These are phyloP conservation scores for Chromis chromis DNA, from an alignment of 2,797 vertebrate genomes.

Conservation along the genomic window DNA sequence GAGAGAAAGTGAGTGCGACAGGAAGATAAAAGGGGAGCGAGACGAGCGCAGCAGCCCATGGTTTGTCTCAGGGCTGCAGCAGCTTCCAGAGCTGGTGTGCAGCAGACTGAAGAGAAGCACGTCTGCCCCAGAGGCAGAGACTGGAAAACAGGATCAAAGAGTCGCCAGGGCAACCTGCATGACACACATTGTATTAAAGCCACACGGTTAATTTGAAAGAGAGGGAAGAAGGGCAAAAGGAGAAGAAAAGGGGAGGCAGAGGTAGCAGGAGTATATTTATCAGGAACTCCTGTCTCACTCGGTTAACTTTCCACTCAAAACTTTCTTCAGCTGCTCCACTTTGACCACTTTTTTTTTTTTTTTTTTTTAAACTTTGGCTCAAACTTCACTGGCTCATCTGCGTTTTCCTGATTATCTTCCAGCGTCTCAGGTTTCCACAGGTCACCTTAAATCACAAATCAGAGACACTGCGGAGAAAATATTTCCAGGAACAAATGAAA, in stretches of 20 bases:
- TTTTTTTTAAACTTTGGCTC: constrained; percentile 41
- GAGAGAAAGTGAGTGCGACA: constrained; percentile 29
- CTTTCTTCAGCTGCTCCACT: constrained; percentile 69
- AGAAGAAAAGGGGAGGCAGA: constrained; percentile 70
- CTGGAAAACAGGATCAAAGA: constrained; percentile 87
- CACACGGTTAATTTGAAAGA: constrained; percentile 83
- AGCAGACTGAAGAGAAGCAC: constrained; percentile 86
- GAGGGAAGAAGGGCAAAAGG: constrained; percentile 70
- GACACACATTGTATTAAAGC: constrained; percentile 87
- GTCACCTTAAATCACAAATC: constrained; percentile 64
- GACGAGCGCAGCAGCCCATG: constrained; percentile 70
- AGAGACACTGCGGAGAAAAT: constrained; percentile 38
- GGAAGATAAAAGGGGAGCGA: constrained; percentile 54
- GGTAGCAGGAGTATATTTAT: constrained; percentile 68
- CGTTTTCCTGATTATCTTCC: constrained; percentile 49
- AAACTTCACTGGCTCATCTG: constrained; percentile 59
- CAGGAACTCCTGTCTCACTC: constrained; percentile 75
- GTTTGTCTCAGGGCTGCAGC: constrained; percentile 73
- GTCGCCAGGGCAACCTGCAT: constrained; percentile 85
- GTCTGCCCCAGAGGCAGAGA: constrained; percentile 84
- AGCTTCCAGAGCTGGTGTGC: constrained; percentile 78
- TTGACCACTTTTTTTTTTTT: constrained; percentile 39
- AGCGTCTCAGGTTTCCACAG: constrained; percentile 54
- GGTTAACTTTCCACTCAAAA: constrained; percentile 72
- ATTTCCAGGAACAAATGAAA: constrained; percentile 28